A percentile compares a stretch with the other conserved stretches of the same genome.
These are phyloP conservation scores for Calameuta pallipes DNA, from an alignment of 2,888 invertebrate genomes.

Conservation along the genomic window DNA sequence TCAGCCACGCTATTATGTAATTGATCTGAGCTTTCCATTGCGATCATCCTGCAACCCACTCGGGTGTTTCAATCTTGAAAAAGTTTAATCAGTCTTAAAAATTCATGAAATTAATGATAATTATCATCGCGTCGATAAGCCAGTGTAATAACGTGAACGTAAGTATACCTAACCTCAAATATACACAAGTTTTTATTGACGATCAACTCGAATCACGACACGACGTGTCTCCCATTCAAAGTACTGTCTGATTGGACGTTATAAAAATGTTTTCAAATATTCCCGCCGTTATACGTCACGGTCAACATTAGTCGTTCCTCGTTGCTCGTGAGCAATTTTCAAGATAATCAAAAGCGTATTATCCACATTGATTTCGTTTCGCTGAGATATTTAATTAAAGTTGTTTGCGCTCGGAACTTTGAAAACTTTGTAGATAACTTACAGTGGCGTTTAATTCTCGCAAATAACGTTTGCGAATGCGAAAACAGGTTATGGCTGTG, in stretches of 20 bases:
- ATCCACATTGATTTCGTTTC: slow-evolving; percentile 43
- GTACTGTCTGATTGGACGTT: not conserved
- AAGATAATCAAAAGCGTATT: slow-evolving; percentile 54
- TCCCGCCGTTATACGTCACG: not conserved
- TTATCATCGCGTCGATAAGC: not conserved
- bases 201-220: not conserved
- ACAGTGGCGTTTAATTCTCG: slow-evolving; percentile 56
- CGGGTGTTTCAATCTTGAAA: not conserved
- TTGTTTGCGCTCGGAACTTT: slow-evolving; percentile 58
- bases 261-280: not conserved
- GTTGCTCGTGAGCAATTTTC: not conserved
- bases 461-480: slow-evolving; percentile 20
- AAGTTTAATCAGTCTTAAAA: not conserved
- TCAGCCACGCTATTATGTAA: slow-evolving; percentile 60
- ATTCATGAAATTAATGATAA: not conserved
- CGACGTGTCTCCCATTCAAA: not conserved
- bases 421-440: slow-evolving; percentile 59
- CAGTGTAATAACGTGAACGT: not conserved
- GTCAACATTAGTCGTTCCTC: not conserved
- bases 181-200: not conserved
- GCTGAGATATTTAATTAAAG: slow-evolving; percentile 62
- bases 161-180: not conserved
- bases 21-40: slow-evolving; percentile 56
- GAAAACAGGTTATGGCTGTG: not conserved
- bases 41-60: slow-evolving; percentile 44